phyloP scores from a whole-genome alignment of 2,113 vertebrate genomes.

The Clupea harengus region DNA sequence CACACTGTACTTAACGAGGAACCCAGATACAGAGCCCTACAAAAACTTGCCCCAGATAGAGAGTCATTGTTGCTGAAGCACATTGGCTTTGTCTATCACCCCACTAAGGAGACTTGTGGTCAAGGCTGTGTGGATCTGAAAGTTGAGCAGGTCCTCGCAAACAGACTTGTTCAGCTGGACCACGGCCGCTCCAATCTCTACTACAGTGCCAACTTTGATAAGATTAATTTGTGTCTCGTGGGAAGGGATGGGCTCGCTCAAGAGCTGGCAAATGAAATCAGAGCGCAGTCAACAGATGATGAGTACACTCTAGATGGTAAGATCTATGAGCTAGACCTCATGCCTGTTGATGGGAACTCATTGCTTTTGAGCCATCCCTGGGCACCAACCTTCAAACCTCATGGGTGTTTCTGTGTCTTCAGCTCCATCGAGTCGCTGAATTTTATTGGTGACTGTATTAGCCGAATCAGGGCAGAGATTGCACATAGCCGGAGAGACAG shows the following conservation, averaged over 20 bases:
- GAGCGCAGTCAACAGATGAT: conserved; percentile 94
- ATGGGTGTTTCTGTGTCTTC: conserved; percentile 97
- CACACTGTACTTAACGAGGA: conserved; percentile 94
- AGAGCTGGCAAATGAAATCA: conserved; percentile 95
- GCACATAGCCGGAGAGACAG: conserved; percentile 87
- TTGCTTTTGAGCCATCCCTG: conserved; percentile 89
- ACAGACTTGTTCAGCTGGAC: conserved; percentile 88
- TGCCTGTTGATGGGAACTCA: conserved; percentile 89
- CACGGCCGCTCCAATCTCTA: conserved; percentile 87
- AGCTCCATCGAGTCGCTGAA: conserved; percentile 95
- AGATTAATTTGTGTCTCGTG: conserved; percentile 95
- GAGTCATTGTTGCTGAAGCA: conserved; percentile 98
- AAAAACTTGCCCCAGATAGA: conserved; percentile 96
- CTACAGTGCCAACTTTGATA: conserved; percentile 93
- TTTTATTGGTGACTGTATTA: conserved; percentile 93
- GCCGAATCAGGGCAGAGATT: conserved; percentile 90
- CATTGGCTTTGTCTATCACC: conserved; percentile 99
- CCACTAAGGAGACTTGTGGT: conserved; percentile 97
- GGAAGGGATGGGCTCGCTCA: conserved; percentile 94
- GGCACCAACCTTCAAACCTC: conserved; percentile 90
- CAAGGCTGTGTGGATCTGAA: conserved; percentile 93
- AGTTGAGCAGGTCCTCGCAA: conserved; percentile 93
- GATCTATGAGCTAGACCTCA: conserved; percentile 96
- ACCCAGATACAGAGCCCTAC: conserved; percentile 95
- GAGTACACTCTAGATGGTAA: conserved; percentile 98